These are phyloP conservation scores for Argya squamiceps DNA, from an alignment of 2,797 vertebrate genomes.

Conservation along the genomic window DNA sequence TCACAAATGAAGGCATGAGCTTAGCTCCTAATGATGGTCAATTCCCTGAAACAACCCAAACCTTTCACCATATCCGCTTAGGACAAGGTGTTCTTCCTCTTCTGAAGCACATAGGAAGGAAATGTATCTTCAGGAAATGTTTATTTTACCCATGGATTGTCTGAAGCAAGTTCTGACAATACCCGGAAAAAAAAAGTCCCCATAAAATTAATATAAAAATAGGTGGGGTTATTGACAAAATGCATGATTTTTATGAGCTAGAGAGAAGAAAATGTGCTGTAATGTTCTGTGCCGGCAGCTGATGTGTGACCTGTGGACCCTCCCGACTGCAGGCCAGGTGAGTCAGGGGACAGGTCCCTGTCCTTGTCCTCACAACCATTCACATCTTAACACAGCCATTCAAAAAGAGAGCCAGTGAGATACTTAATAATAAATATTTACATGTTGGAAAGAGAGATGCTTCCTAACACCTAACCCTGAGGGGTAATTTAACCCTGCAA, in stretches of 20 bases:
- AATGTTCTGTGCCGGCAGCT: background rate
- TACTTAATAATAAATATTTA: background rate
- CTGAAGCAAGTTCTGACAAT: slow-evolving; percentile 55
- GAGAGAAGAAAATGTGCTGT: background rate
- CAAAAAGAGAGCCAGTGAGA: background rate
- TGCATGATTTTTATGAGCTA: background rate
- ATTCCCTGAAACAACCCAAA: background rate
- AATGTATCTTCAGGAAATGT: slow-evolving; percentile 73
- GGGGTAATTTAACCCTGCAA: background rate
- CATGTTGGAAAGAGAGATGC: background rate
- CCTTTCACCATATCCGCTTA: slow-evolving; percentile 13
- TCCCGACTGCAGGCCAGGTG: background rate
- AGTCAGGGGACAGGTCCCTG: background rate
- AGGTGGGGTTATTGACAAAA: slow-evolving; percentile 48
- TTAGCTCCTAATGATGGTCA: background rate
- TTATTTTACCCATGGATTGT: slow-evolving; percentile 53
- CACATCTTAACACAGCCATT: background rate
- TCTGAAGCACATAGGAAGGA: slow-evolving; percentile 63
- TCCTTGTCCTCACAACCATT: background rate
- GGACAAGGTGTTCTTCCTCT: slow-evolving; percentile 71
- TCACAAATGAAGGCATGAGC: background rate
- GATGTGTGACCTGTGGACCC: background rate
- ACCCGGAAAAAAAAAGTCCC: slow-evolving; percentile 63
- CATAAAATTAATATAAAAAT: slow-evolving; percentile 63
- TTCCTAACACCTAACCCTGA: background rate